phyloP scores from a whole-genome alignment of 1,140 invertebrate genomes.

The Eumeta japonica region DNA sequence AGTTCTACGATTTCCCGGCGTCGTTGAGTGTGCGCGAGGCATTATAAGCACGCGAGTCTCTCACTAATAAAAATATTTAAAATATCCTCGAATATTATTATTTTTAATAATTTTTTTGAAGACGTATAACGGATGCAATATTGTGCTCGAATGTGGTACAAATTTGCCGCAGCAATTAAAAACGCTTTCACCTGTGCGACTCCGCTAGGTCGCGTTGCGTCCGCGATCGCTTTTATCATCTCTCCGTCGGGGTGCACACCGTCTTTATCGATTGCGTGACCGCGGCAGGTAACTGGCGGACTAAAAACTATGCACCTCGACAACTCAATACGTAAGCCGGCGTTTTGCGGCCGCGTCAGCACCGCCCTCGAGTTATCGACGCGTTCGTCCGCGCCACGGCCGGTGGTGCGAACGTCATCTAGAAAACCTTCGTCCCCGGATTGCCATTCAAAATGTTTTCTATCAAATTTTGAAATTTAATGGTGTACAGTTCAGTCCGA shows the following conservation, averaged over 20 bases:
- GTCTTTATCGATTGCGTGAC: conserved; percentile 13
- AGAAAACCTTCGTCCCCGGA: conserved; percentile 15
- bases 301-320: neutral
- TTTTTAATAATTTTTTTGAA: conserved; percentile 17
- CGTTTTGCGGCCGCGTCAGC: conserved; percentile 6
- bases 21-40: conserved; percentile 46
- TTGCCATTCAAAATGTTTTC: conserved; percentile 19
- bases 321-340: neutral
- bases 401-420: conserved; percentile 24
- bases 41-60: conserved; percentile 47
- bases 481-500: conserved; percentile 22
- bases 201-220: conserved; percentile 10
- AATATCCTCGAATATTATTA: conserved; percentile 15
- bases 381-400: conserved; percentile 10
- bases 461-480: conserved; percentile 30
- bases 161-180: too few relatives aligned
- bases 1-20: conserved; percentile 52
- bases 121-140: too few relatives aligned
- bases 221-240: conserved; percentile 14
- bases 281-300: too few relatives aligned
- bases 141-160: too few relatives aligned
- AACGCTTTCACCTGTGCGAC: conserved; percentile 19
- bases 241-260: conserved; percentile 8
- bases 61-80: conserved; percentile 18
- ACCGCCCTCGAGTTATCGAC: conserved; percentile 13